A percentile compares a stretch with the other conserved stretches of the same genome.
phyloP scores from a whole-genome alignment of 1,140 invertebrate genomes.

The Plodia interpunctella region DNA sequence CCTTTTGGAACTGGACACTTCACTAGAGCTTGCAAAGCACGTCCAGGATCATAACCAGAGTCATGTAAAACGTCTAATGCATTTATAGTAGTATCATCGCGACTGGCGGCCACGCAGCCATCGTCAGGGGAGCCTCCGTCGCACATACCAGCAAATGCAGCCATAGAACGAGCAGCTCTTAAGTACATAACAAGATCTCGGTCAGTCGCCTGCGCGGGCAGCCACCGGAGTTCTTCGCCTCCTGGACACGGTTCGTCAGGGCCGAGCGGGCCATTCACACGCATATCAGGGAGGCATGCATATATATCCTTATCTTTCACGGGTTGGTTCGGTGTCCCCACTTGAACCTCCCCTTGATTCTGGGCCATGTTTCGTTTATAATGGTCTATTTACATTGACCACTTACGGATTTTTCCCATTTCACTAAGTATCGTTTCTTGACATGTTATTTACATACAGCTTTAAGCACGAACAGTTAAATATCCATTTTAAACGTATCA shows the following conservation, averaged over 20 bases:
- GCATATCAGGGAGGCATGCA: conserved; percentile 86
- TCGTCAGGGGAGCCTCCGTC: conserved; percentile 98
- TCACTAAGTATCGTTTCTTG: conserved; percentile 44
- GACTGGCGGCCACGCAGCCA: conserved; percentile 95
- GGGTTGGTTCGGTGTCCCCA: conserved; percentile 67
- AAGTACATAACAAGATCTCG: conserved; percentile 98
- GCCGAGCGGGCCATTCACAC: conserved; percentile 79
- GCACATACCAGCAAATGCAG: conserved; percentile 97
- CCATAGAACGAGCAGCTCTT: conserved; percentile 95
- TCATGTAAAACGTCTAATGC: conserved; percentile 96
- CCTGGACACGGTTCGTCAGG: conserved; percentile 86
- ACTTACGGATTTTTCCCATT: conserved; percentile 47
- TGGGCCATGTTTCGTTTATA: conserved; percentile 62
- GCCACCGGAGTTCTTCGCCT: conserved; percentile 95
- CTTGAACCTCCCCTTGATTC: conserved; percentile 75
- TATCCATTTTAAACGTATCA: conserved; percentile 45
- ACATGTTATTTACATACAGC: conserved; percentile 50
- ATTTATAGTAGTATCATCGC: conserved; percentile 98
- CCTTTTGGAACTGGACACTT: conserved; percentile 98
- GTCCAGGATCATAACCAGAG: conserved; percentile 95
- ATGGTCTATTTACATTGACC: conserved; percentile 55
- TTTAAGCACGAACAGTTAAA: conserved; percentile 34
- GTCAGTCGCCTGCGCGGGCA: conserved; percentile 93
- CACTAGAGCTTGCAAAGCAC: conserved; percentile 95
- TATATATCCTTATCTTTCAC: conserved; percentile 75